Conservation (phyloP, 2,888 invertebrate species). For the Serrognathus titanus region DNA sequence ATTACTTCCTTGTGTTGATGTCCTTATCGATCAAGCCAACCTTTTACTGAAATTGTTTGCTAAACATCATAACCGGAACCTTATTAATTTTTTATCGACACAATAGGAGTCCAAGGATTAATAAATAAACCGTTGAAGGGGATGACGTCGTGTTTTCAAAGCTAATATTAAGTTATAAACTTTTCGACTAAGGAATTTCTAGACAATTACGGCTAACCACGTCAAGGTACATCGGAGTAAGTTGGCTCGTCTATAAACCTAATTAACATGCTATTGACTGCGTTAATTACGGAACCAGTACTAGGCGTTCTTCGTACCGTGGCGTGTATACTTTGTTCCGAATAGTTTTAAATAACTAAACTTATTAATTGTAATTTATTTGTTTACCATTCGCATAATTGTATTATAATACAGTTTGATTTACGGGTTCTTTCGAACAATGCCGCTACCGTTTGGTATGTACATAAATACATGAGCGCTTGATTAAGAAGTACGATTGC, state of each 20-base stretch:
- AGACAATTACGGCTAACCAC: slow-evolving; percentile 24
- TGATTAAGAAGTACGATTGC: background rate
- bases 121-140: too few relatives aligned
- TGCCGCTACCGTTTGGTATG: background rate
- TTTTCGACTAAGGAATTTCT: slow-evolving; percentile 20
- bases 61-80: too few relatives aligned
- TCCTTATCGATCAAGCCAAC: too few relatives aligned
- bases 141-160: background rate
- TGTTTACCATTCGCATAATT: slow-evolving; percentile 17
- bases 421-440: background rate
- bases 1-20: too few relatives aligned
- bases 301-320: slow-evolving; percentile 27
- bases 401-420: slow-evolving; percentile 7
- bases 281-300: slow-evolving; percentile 24
- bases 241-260: slow-evolving; percentile 14
- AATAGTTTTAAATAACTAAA: slow-evolving; percentile 22
- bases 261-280: slow-evolving; percentile 26
- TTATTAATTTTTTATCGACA: too few relatives aligned
- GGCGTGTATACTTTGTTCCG: slow-evolving; percentile 22
- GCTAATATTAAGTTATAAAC: slow-evolving; percentile 23
- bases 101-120: too few relatives aligned
- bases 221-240: slow-evolving; percentile 23
- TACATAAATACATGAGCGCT: background rate
- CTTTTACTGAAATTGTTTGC: too few relatives aligned
- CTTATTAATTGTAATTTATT: slow-evolving; percentile 27